Evolutionary conservation across 2,113 vertebrate species (phyloP), one percentile per base, ranked within the genome.

Genomic region (Pygoscelis antarcticus): DNA sequence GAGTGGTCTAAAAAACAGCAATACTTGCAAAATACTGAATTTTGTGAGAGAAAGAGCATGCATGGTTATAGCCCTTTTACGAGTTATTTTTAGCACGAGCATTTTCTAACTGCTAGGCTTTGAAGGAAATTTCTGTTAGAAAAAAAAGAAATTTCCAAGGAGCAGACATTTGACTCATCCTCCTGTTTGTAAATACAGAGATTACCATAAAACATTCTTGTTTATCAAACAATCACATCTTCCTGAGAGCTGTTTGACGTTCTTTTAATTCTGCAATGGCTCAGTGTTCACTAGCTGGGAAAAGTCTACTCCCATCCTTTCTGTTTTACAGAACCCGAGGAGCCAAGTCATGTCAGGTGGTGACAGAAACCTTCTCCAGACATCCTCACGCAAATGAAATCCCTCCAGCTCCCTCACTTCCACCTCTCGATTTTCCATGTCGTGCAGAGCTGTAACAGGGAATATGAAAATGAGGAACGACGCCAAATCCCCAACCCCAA

Each of bases 171-270:
- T 92, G 93, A 96, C 87, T 76, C 5, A 66, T 87, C 80, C 69
- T 87, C 7, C 2, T 94, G 72, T 92, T 92, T 94, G 96, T 78
- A 96, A 96, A 96, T 84, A 87, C 20, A 92, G 91, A 96, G 96
- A 95, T 96, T 94, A 96, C 86, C 72, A 92, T 95, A 89, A 97
- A 96, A 96, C 74, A 51, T 95, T 95, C 95, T 83, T 96, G 93
- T 96, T 96, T 96, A 95, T 96, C 94, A 93, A 89, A 96, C 72
- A 95, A 38, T 94, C 93, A 97, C 87, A 54, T 96, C 77, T 96
- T 94, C 38, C 51, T 70, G 60, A 93, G 93, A 93, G 79, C 70
- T 96, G 90, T 96, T 96, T 96, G 87, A 95, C 96, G 93, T 96
- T 42, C 58, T 83, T 88, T 72, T 77, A 72, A 79, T 90, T 91